Conservation (phyloP, 2,113 vertebrate genomes). For the Arenaria interpres region DNA sequence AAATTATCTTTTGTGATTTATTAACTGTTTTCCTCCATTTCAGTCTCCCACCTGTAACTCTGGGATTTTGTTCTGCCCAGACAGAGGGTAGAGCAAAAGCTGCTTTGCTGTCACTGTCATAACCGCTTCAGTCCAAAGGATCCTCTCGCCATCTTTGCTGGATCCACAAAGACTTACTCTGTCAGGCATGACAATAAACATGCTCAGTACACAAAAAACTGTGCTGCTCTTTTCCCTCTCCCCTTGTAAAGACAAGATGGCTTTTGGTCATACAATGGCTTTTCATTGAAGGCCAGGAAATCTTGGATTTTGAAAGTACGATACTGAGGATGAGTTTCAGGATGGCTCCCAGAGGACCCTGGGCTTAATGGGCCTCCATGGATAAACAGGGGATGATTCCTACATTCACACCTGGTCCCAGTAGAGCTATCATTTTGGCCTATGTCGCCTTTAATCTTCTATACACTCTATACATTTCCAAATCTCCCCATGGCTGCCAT, state of each 20-base stretch:
- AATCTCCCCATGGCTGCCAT: neutral
- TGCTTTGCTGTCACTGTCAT: neutral
- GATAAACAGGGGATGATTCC: neutral
- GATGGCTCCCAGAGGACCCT: neutral
- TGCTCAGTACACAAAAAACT: neutral
- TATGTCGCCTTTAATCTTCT: neutral
- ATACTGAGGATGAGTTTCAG: neutral
- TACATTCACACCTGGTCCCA: neutral
- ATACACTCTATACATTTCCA: neutral
- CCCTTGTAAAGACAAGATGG: neutral
- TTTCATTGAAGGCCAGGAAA: neutral
- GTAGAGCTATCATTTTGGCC: neutral
- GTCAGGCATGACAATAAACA: neutral
- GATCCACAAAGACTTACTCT: neutral
- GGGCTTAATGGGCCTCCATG: neutral
- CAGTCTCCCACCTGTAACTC: conserved; percentile 1
- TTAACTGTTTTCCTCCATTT: neutral
- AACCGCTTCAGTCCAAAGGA: neutral
- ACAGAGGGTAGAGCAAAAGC: neutral
- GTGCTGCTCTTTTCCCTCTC: neutral
- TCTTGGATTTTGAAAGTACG: neutral
- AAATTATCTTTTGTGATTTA: conserved; percentile 31
- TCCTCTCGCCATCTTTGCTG: neutral
- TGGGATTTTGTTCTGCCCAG: conserved; percentile 17
- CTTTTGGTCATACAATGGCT: neutral